Conservation (phyloP, 1,140 invertebrate species). For the Holotrichia oblita region DNA sequence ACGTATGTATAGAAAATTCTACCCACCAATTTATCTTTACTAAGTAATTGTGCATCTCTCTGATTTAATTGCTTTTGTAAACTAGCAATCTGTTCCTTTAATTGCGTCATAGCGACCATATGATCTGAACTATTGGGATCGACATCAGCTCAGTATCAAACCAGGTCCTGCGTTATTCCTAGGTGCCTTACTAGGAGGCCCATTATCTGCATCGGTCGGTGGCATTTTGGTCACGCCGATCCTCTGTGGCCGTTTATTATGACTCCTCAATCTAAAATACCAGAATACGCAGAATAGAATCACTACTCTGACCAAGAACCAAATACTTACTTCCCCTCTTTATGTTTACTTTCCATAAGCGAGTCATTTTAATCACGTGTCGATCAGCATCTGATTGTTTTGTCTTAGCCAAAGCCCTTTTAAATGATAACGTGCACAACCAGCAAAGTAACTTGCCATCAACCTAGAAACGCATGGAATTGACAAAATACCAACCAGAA, state of each 20-base stretch:
- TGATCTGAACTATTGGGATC: conserved; percentile 93
- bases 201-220: conserved; percentile 60
- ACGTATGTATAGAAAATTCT: conserved; percentile 8
- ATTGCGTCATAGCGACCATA: conserved; percentile 91
- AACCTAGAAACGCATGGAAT: conserved; percentile 72
- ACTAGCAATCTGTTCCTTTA: conserved; percentile 92
- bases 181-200: conserved; percentile 62
- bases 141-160: conserved; percentile 64
- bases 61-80: conserved; percentile 87
- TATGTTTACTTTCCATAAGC: conserved; percentile 66
- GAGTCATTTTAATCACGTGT: conserved; percentile 71
- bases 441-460: conserved; percentile 96
- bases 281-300: background rate
- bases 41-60: conserved; percentile 87
- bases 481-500: conserved; percentile 20
- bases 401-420: conserved; percentile 89
- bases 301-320: background rate
- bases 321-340: conserved; percentile 68
- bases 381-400: conserved; percentile 84
- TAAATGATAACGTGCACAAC: conserved; percentile 95
- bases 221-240: conserved; percentile 75
- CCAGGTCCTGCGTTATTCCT: conserved; percentile 60
- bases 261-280: conserved; percentile 67
- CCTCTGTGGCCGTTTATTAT: conserved; percentile 78
- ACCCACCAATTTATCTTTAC: conserved; percentile 89